Evolutionary conservation across 2,113 vertebrate species (phyloP).

Genomic region (Sceloporus tristichus): DNA sequence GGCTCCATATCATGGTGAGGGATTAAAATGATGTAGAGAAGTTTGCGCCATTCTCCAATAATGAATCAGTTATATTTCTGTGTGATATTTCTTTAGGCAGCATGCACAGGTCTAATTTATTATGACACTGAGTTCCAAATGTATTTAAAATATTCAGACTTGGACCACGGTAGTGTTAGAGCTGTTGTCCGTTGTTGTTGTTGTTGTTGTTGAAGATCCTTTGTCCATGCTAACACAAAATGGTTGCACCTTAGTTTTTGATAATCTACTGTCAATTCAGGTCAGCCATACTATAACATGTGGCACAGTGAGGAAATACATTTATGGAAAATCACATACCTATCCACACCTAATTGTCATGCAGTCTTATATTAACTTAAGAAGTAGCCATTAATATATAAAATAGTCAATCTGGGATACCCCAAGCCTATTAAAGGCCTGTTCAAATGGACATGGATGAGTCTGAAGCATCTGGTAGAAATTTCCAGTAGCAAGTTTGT

Average conservation of each 20-base stretch:
- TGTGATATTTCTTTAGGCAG: constrained; percentile 18
- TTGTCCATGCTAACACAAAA: neutral
- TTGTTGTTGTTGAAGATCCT: neutral
- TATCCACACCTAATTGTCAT: neutral
- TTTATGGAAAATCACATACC: neutral
- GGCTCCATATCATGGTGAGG: constrained; percentile 52
- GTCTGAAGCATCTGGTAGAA: neutral
- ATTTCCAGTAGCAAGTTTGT: neutral
- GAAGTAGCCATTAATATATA: neutral
- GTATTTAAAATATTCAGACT: constrained; percentile 19
- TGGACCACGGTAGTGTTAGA: neutral
- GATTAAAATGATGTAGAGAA: constrained; percentile 31
- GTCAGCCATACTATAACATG: neutral
- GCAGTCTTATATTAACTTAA: neutral
- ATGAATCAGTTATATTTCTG: constrained; percentile 21
- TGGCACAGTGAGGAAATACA: neutral
- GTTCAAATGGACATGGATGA: neutral
- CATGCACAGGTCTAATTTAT: neutral
- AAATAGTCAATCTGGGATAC: neutral
- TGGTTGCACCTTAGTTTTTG: neutral
- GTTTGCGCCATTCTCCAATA: neutral
- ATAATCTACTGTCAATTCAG: neutral
- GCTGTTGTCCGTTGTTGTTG: neutral
- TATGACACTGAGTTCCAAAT: constrained; percentile 9
- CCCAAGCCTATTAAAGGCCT: neutral